Evolutionary conservation across 2,113 vertebrate genomes (phyloP).

Genomic region (Odontophorus gujanensis): DNA sequence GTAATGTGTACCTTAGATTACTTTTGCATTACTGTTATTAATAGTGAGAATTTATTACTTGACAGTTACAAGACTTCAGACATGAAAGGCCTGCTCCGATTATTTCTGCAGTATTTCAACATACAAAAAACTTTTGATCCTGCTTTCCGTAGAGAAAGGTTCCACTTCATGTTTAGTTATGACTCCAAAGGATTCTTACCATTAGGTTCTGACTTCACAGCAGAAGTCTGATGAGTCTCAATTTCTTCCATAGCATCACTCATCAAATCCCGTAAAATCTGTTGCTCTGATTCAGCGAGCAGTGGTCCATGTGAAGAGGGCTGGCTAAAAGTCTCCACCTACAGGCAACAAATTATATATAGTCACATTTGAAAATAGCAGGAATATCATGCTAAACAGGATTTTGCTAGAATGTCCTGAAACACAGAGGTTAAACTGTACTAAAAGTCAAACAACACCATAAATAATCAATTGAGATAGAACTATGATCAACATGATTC

Average conservation of each 20-base stretch:
- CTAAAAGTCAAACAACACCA: not conserved
- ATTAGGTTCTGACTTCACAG: constrained; percentile 76
- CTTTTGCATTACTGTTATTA: not conserved
- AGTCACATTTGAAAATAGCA: not conserved
- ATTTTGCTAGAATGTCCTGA: not conserved
- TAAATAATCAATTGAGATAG: not conserved
- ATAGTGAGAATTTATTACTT: not conserved
- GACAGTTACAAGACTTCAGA: not conserved
- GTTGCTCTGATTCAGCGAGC: constrained; percentile 93
- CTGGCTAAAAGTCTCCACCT: constrained; percentile 81
- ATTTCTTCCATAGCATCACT: constrained; percentile 97
- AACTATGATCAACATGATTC: not conserved
- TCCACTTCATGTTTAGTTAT: not conserved
- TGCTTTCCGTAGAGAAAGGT: not conserved
- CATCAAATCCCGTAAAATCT: constrained; percentile 95
- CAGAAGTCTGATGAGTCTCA: constrained; percentile 79
- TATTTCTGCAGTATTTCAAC: not conserved
- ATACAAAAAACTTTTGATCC: not conserved
- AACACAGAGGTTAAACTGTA: not conserved
- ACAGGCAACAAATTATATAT: not conserved
- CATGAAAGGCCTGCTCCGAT: accelerated
- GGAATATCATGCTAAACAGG: not conserved
- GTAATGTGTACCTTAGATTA: not conserved
- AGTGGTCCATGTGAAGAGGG: constrained; percentile 79
- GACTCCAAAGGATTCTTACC: constrained; percentile 72